Evolutionary conservation across 2,113 vertebrate species (phyloP).

Genomic region (Limnothrissa miodon): DNA sequence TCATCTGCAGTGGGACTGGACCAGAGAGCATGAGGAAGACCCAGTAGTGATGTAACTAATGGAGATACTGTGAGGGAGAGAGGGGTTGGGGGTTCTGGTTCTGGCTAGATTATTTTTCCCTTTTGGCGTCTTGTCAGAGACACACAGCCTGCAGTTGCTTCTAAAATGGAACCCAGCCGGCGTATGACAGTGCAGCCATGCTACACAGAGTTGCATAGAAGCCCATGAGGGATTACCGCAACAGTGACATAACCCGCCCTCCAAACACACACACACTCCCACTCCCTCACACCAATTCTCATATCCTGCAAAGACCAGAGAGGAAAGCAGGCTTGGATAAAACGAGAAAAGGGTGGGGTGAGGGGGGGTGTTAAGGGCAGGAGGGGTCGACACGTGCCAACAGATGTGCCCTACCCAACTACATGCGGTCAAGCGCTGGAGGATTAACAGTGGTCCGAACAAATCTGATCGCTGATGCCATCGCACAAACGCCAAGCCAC

Average conservation of each 20-base stretch:
- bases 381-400: neutral
- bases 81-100: neutral
- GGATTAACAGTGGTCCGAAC: neutral
- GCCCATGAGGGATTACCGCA: neutral
- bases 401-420: neutral
- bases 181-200: neutral
- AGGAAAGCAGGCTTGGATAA: slow-evolving; percentile 3
- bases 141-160: neutral
- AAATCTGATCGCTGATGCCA: slow-evolving; percentile 4
- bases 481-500: neutral
- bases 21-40: neutral
- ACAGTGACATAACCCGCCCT: neutral
- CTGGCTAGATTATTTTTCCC: neutral
- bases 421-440: neutral
- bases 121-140: neutral
- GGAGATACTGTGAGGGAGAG: neutral
- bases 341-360: neutral
- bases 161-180: neutral
- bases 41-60: neutral
- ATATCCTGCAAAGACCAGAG: neutral
- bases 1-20: neutral
- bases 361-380: neutral
- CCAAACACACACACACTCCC: neutral
- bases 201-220: neutral
- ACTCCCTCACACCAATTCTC: neutral